Percentiles rank a stretch among this genome's conserved stretches.
These are phyloP conservation scores for Drosophila repleta DNA, from an alignment of 1,140 invertebrate genomes.

Conservation along the genomic window DNA sequence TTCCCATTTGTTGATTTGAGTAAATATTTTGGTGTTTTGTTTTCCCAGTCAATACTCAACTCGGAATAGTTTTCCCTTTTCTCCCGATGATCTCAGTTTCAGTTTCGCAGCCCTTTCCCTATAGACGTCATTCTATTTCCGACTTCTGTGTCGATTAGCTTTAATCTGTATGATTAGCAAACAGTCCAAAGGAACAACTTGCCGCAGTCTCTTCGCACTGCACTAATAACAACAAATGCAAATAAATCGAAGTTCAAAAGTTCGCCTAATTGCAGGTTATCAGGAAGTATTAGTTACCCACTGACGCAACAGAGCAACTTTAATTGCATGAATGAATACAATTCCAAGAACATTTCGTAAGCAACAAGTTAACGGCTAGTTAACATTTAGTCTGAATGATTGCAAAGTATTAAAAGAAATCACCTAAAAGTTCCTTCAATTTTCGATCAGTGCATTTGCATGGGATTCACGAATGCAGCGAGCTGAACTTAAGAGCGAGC, in stretches of 20 bases:
- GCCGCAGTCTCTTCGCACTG: not conserved
- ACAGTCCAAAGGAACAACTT: not conserved
- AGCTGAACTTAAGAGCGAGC: slow-evolving; percentile 10
- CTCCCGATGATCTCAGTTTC: slow-evolving; percentile 47
- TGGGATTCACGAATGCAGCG: slow-evolving; percentile 27
- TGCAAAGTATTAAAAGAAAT: no score
- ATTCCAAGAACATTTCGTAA: not conserved
- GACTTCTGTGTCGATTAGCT: not conserved
- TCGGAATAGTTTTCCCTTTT: slow-evolving; percentile 6
- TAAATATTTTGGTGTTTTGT: slow-evolving; percentile 25
- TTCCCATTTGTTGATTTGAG: slow-evolving; percentile 15
- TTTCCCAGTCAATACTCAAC: slow-evolving; percentile 39
- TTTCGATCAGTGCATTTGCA: slow-evolving; percentile 23
- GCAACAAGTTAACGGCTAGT: not conserved
- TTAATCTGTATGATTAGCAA: slow-evolving; percentile 9
- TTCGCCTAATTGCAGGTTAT: slow-evolving; percentile 32
- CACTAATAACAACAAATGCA: slow-evolving; percentile 1
- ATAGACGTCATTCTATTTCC: slow-evolving; percentile 4
- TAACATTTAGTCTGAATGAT: no score
- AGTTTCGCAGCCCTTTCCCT: not conserved
- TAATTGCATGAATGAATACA: not conserved
- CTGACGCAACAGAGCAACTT: slow-evolving; percentile 8
- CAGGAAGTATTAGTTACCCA: slow-evolving; percentile 14
- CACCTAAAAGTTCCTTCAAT: no score
- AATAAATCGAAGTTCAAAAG: slow-evolving; percentile 19